Conservation (phyloP, 2,113 vertebrate species). For the Chaetops frenatus region DNA sequence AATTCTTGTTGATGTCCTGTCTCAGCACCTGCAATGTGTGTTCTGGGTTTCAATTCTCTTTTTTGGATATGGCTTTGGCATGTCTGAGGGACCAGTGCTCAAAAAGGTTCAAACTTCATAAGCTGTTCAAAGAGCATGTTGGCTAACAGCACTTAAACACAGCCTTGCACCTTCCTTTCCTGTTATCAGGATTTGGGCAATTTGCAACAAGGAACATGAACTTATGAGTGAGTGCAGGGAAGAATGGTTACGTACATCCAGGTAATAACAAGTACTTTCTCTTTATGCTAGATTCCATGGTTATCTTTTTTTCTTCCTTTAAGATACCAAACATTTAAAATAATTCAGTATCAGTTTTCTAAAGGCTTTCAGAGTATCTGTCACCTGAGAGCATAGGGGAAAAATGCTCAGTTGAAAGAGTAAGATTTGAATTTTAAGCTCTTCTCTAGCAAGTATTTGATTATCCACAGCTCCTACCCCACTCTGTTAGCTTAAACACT, state of each 20-base stretch:
- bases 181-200: neutral
- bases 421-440: neutral
- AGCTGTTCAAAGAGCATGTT: neutral
- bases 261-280: neutral
- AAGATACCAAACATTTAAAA: neutral
- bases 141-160: neutral
- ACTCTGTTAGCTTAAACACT: neutral
- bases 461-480: neutral
- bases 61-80: neutral
- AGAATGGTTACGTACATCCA: neutral
- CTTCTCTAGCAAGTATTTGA: neutral
- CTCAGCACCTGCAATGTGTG: rapidly evolving
- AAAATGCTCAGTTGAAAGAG: neutral
- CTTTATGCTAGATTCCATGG: rapidly evolving
- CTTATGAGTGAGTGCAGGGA: neutral
- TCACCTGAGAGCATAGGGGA: neutral
- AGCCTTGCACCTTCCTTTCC: neutral
- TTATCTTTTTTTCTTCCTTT: neutral
- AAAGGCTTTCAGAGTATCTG: neutral
- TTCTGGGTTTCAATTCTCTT: neutral
- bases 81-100: neutral
- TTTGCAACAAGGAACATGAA: neutral
- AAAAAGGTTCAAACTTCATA: neutral
- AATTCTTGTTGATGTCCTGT: neutral
- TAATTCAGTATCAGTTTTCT: neutral